A percentile compares a stretch with the other conserved stretches of the same genome.
Evolutionary conservation across 2,797 vertebrate species (phyloP).

Genomic region (Microctenopoma steveboyesi): DNA sequence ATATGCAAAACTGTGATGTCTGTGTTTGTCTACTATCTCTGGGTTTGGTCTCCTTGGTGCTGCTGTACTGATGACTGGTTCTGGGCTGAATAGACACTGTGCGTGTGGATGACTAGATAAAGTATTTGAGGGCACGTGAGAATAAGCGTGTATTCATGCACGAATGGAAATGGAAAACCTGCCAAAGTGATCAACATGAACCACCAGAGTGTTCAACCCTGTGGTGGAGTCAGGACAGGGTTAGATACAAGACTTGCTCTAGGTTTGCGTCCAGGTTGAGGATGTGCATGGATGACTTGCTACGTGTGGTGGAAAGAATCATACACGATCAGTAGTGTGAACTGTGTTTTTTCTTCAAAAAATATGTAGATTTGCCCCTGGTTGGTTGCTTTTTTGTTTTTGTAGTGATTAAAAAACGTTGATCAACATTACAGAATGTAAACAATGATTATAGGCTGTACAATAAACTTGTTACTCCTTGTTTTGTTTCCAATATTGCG

Average conservation of each 20-base stretch:
- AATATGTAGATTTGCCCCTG: no score
- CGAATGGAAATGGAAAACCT: slow-evolving; percentile 27
- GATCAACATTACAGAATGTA: neutral
- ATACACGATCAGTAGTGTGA: slow-evolving; percentile 25
- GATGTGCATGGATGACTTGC: slow-evolving; percentile 42
- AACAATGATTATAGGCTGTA: neutral
- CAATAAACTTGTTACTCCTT: neutral
- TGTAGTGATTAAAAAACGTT: neutral
- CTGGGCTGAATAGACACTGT: slow-evolving; percentile 18
- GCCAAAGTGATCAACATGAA: slow-evolving; percentile 55
- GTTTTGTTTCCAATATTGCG: neutral
- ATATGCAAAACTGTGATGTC: no score
- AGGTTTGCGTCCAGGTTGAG: slow-evolving; percentile 39
- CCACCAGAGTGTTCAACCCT: slow-evolving; percentile 42
- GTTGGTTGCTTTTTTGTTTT: no score
- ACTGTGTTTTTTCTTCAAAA: slow-evolving; percentile 17
- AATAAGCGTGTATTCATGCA: slow-evolving; percentile 34
- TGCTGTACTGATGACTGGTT: slow-evolving; percentile 16
- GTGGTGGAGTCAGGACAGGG: slow-evolving; percentile 33
- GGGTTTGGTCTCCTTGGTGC: slow-evolving; percentile 5
- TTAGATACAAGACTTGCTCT: slow-evolving; percentile 25
- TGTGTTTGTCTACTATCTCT: neutral
- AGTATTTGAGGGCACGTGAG: slow-evolving; percentile 13
- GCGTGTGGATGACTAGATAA: slow-evolving; percentile 11
- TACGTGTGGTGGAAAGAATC: slow-evolving; percentile 35